phyloP scores from a whole-genome alignment of 1,140 invertebrate genomes.

The Drosophila kurseongensis region DNA sequence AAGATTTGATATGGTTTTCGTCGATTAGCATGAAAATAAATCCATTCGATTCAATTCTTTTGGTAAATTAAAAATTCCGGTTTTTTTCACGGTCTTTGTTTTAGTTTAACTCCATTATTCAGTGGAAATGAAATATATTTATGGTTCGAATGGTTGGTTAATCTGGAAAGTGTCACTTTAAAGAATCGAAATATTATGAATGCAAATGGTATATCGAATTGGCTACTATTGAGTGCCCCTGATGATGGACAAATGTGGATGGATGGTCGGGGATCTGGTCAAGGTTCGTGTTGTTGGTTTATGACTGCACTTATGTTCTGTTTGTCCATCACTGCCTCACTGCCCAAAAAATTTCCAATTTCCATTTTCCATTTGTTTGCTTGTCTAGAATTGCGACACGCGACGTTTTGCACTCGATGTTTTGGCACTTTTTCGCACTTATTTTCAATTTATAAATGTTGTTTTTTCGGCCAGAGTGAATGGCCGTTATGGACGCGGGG shows the following conservation, averaged over 20 bases:
- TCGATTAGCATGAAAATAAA: constrained; percentile 9
- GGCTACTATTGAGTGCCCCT: too few species aligned
- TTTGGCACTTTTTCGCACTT: constrained; percentile 54
- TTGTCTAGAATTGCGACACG: constrained; percentile 39
- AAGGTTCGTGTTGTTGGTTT: constrained; percentile 48
- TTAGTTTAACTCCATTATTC: too few species aligned
- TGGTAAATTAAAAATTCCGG: neutral
- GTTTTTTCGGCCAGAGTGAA: constrained; percentile 47
- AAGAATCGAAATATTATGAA: too few species aligned
- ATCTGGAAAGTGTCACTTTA: too few species aligned
- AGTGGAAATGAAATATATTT: too few species aligned
- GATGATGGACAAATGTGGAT: constrained; percentile 23
- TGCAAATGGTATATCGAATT: too few species aligned
- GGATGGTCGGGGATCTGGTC: too few species aligned
- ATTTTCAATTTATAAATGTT: constrained; percentile 59
- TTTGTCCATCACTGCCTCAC: constrained; percentile 6
- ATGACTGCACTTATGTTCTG: constrained; percentile 58
- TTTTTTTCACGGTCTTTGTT: neutral
- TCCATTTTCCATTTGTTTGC: constrained; percentile 27
- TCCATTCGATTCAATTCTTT: neutral
- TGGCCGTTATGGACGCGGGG: constrained; percentile 4
- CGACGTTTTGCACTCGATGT: constrained; percentile 30
- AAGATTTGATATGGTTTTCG: neutral
- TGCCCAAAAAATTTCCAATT: too few species aligned
- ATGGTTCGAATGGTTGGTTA: too few species aligned